Percentiles rank a stretch among this genome's conserved stretches.
These are phyloP conservation scores for Muricea muricata DNA, from an alignment of 92 coral and sea anemone species.

Conservation along the genomic window DNA sequence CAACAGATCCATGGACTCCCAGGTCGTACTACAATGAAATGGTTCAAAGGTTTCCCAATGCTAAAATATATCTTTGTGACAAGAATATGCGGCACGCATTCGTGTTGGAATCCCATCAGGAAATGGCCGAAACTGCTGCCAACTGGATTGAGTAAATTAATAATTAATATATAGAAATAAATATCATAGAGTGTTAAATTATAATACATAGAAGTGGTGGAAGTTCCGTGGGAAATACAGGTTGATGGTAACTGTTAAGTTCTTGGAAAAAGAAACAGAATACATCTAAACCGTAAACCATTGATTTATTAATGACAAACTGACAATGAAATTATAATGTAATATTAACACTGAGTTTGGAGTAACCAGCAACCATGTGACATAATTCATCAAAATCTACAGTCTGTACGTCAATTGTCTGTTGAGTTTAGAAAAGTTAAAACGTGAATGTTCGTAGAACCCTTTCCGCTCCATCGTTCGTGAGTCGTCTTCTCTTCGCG, in stretches of 20 bases:
- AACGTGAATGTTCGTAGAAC: constrained; percentile 19
- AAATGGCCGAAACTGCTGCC: constrained; percentile 84
- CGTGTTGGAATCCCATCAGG: constrained; percentile 82
- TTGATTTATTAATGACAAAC: too few species aligned
- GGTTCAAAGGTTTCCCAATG: constrained; percentile 79
- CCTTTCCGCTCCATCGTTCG: constrained; percentile 4
- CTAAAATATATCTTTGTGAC: constrained; percentile 89
- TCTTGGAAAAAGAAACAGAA: too few species aligned
- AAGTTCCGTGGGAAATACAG: too few species aligned
- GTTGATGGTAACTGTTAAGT: too few species aligned
- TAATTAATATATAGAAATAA: background rate
- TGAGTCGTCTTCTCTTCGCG: constrained; percentile 9
- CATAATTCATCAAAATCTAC: too few species aligned
- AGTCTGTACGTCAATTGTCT: too few species aligned
- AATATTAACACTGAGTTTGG: too few species aligned
- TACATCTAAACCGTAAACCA: too few species aligned
- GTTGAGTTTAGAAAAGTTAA: background rate
- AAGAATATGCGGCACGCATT: constrained; percentile 85
- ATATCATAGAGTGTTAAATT: background rate
- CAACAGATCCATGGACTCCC: constrained; percentile 93
- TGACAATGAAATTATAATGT: too few species aligned
- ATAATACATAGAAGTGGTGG: background rate
- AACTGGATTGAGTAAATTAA: constrained; percentile 72
- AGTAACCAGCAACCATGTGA: background rate
- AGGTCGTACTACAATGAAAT: constrained; percentile 79